phyloP scores from a whole-genome alignment of 2,888 invertebrate species.

The Acholoe squamosa region DNA sequence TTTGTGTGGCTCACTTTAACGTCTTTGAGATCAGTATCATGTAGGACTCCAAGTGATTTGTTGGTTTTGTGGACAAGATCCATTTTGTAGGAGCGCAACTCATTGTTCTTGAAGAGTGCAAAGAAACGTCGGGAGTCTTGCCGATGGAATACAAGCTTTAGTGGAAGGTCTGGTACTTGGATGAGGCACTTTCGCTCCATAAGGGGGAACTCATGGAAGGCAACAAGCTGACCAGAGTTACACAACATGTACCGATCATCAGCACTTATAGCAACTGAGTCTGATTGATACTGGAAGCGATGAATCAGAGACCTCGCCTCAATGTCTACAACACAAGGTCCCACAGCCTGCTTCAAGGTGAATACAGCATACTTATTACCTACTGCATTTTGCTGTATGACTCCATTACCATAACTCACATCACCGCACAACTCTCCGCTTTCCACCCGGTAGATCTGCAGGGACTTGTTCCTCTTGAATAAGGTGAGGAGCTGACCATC shows the following conservation, averaged over 20 bases:
- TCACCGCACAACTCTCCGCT: slow-evolving; percentile 75
- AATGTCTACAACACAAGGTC: slow-evolving; percentile 77
- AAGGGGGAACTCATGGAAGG: slow-evolving; percentile 75
- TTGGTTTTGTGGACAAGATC: slow-evolving; percentile 73
- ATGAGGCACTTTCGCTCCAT: slow-evolving; percentile 77
- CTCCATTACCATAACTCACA: slow-evolving; percentile 70
- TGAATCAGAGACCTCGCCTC: slow-evolving; percentile 74
- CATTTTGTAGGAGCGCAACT: slow-evolving; percentile 73
- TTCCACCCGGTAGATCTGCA: slow-evolving; percentile 75
- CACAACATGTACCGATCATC: slow-evolving; percentile 75
- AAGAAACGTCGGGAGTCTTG: slow-evolving; percentile 72
- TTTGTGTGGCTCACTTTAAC: slow-evolving; percentile 68
- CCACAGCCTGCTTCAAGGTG: slow-evolving; percentile 73
- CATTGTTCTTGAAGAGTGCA: slow-evolving; percentile 74
- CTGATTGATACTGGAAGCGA: slow-evolving; percentile 75
- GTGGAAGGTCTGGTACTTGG: slow-evolving; percentile 73
- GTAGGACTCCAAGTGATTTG: slow-evolving; percentile 72
- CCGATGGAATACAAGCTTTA: slow-evolving; percentile 73
- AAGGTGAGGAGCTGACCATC: slow-evolving; percentile 76
- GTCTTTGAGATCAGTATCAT: slow-evolving; percentile 73
- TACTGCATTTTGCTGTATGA: slow-evolving; percentile 67
- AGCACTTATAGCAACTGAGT: slow-evolving; percentile 75
- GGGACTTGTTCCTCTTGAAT: slow-evolving; percentile 73
- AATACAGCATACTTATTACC: slow-evolving; percentile 76
- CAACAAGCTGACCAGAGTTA: slow-evolving; percentile 73